A percentile compares a stretch with the other conserved stretches of the same genome.
Conservation (phyloP, 2,113 vertebrate genomes). For the Natator depressus region DNA sequence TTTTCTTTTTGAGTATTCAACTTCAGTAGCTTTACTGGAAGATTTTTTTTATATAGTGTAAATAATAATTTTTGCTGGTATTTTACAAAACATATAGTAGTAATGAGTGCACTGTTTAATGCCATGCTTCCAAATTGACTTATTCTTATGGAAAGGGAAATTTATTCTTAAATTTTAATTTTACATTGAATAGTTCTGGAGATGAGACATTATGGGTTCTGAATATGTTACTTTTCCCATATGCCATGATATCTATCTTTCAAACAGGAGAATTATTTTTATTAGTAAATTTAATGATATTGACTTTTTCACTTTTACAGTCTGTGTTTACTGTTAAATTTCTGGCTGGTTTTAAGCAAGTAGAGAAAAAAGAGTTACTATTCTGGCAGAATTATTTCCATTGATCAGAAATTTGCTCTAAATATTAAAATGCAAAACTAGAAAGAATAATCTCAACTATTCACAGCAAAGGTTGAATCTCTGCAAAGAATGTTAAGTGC, state of each 20-base stretch:
- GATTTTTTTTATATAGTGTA: background rate
- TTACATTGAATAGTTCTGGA: constrained; percentile 5
- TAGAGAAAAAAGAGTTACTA: constrained; percentile 44
- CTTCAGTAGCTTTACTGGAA: background rate
- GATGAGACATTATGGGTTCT: background rate
- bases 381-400: constrained; percentile 48
- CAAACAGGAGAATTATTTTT: constrained; percentile 42
- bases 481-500: background rate
- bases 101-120: constrained; percentile 13
- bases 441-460: constrained; percentile 22
- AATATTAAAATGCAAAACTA: constrained; percentile 9
- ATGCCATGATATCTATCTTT: constrained; percentile 25
- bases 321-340: constrained; percentile 58
- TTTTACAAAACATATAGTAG: background rate
- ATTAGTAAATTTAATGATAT: constrained; percentile 38
- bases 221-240: background rate
- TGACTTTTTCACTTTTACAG: constrained; percentile 48
- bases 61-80: background rate
- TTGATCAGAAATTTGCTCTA: constrained; percentile 56
- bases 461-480: constrained; percentile 33
- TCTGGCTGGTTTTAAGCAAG: constrained; percentile 52
- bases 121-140: background rate
- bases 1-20: background rate
- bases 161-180: constrained; percentile 33
- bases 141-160: background rate